Evolutionary conservation across 2,888 invertebrate species (phyloP), one percentile per base, ranked within the genome.

Genomic region (Lithosia quadra): DNA sequence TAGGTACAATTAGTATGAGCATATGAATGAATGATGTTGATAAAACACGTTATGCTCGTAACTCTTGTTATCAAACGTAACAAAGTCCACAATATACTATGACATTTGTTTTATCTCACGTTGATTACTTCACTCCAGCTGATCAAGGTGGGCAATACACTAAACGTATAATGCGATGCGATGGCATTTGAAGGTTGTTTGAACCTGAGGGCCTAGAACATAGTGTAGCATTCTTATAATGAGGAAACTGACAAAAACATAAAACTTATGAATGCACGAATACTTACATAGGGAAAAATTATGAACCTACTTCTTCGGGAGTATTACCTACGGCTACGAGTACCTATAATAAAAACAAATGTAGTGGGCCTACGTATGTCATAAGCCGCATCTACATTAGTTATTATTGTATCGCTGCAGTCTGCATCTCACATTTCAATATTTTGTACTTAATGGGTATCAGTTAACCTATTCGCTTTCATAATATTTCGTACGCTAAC

Each of bases 71-170:
- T 39, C 22, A 65, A 59, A 24, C 60, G n/a, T 33, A 65, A 22
- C 49, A 36, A 56, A 60, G 57, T 69, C 63, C 65, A 65, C 61
- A 55, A 61, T 68, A 68, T 64, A 66, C 18, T 43, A 60, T 33
- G 34, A 33, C 59, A 34, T 21, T 34, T 34, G 33, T 59, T 59
- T 11, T 56, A 56, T 55, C 21, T 55, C 55, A 55, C 22, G 22
- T 24, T 56, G 24, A 15, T 24, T 56, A 56, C 24, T 22, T 24
- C 28, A 56, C 24, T 7, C 56, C 56, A 56, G 56, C 13, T 24
- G 56, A 24, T 22, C 56, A 56, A 56, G 56, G 56, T 56, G 22
- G 3, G 24, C 56, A 7, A 56, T 22, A 15, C 15, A 28, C 15
- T 28, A 5, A 11, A 24, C 13, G 56, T 24, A 15, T 24, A 56